Evolutionary conservation across 2,797 vertebrate genomes (phyloP).

Genomic region (Astyanax mexicanus): DNA sequence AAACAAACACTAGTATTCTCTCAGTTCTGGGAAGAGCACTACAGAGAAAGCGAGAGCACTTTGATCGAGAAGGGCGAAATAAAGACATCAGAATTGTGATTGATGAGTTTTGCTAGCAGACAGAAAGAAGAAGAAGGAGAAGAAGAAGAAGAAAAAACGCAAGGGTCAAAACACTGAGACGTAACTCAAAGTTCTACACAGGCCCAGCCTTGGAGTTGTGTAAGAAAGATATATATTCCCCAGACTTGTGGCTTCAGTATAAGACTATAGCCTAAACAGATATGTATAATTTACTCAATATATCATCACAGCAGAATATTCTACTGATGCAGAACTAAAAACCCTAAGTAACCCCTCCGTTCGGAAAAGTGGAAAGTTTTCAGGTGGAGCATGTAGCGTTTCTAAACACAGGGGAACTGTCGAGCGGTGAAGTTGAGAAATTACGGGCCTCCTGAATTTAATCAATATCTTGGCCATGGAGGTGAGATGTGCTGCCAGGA

Average conservation of each 20-base stretch:
- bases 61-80: constrained; percentile 38
- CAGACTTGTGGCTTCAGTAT: constrained; percentile 32
- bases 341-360: constrained; percentile 8
- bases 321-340: constrained; percentile 57
- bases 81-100: constrained; percentile 46
- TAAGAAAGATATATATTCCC: constrained; percentile 28
- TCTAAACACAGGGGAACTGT: constrained; percentile 77
- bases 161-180: constrained; percentile 46
- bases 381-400: constrained; percentile 65
- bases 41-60: constrained; percentile 13
- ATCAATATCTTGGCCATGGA: constrained; percentile 79
- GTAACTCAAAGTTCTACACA: constrained; percentile 37
- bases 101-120: constrained; percentile 48
- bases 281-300: constrained; percentile 47
- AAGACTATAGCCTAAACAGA: constrained; percentile 35
- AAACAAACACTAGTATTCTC: constrained; percentile 46
- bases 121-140: no score
- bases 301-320: constrained; percentile 37
- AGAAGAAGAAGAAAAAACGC: constrained; percentile 6
- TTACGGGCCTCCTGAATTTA: constrained; percentile 75
- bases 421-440: constrained; percentile 82
- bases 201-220: constrained; percentile 33
- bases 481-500: constrained; percentile 78
- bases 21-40: constrained; percentile 41
- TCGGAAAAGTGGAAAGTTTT: constrained; percentile 69